phyloP scores from a whole-genome alignment of 2,888 invertebrate genomes.

The Pheosia gnoma region DNA sequence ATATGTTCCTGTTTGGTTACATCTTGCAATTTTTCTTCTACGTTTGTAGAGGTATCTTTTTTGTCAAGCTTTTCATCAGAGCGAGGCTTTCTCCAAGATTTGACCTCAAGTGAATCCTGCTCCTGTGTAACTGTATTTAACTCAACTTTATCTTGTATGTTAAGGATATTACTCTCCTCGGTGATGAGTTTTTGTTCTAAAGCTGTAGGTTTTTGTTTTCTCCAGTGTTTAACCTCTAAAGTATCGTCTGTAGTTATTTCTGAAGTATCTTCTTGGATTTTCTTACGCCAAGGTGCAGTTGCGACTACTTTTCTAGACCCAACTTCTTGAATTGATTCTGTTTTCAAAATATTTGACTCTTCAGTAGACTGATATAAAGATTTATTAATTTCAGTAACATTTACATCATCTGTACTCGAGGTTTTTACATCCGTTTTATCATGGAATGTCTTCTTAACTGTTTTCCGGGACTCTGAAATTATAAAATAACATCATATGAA shows the following conservation, averaged over 20 bases:
- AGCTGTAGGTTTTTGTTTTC: conserved; percentile 41
- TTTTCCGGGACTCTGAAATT: conserved; percentile 64
- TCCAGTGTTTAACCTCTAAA: conserved; percentile 53
- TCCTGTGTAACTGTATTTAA: conserved; percentile 25
- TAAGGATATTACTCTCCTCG: conserved; percentile 44
- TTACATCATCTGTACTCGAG: conserved; percentile 39
- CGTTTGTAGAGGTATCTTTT: conserved; percentile 19
- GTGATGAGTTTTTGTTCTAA: conserved; percentile 34
- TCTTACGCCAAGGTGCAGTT: conserved; percentile 69
- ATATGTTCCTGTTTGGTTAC: not conserved
- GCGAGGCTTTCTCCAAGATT: conserved; percentile 59
- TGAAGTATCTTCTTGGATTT: conserved; percentile 35
- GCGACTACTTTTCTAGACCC: conserved; percentile 52
- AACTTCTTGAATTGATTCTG: conserved; percentile 60
- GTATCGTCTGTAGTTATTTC: conserved; percentile 40
- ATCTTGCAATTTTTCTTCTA: conserved; percentile 18
- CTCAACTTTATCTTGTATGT: conserved; percentile 35
- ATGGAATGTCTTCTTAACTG: conserved; percentile 52
- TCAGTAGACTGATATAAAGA: conserved; percentile 65
- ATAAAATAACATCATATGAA: conserved; percentile 17
- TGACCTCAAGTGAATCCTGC: conserved; percentile 34
- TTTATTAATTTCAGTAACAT: conserved; percentile 43
- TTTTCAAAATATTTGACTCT: conserved; percentile 67
- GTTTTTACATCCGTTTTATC: conserved; percentile 56
- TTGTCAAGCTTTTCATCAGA: conserved; percentile 41